A percentile compares a stretch with the other conserved stretches of the same genome.
Evolutionary conservation across 2,113 vertebrate species (phyloP).

Genomic region (Hippopotamus amphibius): DNA sequence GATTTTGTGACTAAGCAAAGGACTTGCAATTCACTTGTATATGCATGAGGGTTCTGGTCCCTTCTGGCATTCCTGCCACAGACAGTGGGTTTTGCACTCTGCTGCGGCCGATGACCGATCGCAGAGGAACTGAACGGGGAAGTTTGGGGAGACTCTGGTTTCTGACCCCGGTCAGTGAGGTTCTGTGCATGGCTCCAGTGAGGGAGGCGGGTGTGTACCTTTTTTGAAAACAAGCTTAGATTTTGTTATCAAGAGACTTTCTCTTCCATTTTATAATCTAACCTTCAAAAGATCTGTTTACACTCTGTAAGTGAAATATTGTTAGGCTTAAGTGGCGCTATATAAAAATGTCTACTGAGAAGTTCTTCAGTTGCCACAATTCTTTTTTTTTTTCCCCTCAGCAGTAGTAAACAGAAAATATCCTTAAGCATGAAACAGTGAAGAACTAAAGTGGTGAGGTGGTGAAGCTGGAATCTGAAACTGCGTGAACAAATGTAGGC

Average conservation of each 20-base stretch:
- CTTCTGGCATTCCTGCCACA: not conserved
- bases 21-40: not conserved
- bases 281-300: not conserved
- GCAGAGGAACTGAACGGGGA: not conserved
- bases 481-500: not conserved
- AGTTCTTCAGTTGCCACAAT: not conserved
- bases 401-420: not conserved
- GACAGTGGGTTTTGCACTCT: not conserved
- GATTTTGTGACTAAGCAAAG: not conserved
- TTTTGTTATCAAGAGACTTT: not conserved
- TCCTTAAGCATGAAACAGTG: not conserved
- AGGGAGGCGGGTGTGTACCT: not conserved
- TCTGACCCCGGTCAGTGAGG: not conserved
- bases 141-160: not conserved
- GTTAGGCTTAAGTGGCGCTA: not conserved
- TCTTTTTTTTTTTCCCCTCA: not conserved
- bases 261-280: conserved; percentile 32
- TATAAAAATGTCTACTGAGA: not conserved
- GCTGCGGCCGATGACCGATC: not conserved
- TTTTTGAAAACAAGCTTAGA: not conserved
- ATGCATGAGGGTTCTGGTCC: not conserved
- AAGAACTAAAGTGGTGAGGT: not conserved
- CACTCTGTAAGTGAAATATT: not conserved
- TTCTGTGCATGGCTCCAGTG: not conserved
- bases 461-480: not conserved